Base-by-base conservation (phyloP, 1,140 invertebrate genomes). In the Harpegnathos saltator region DNA sequence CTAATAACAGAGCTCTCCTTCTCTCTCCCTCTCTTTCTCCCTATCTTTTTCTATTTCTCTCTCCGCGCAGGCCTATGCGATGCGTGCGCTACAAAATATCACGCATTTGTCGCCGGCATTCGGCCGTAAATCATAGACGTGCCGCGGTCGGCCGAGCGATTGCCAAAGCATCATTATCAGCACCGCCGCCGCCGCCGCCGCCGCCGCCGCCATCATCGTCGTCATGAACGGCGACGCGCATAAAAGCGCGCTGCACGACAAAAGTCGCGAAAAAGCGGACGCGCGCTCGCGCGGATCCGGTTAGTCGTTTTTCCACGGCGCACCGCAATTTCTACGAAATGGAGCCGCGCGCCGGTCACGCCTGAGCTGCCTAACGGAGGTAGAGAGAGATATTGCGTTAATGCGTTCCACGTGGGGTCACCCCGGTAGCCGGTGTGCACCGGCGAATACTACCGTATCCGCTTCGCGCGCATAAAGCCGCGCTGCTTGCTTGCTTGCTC, bases 371-470 rank as follows among this genome's bases (percentile, higher is more conserved):
- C 83, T 89, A 89, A 89, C 87, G 87, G 87, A 85, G 87, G 80
- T 88, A 85, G 63, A 85, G 63, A 80, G 82, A 88, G 87, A 88
- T 85, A 85, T 80, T 77, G 87, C 84, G 74, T 83, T 89, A 89
- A 85, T 80, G 84, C 86, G 86, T 87, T 89, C 87, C 89, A 89
- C 89, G 88, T 89, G 88, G 88, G 88, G 87, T 87, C 85, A 87
- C 71, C 84, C 84, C 88, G 84, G 84, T 88, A 88, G 87, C 83
- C 80, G 71, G 89, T 89, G 89, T 89, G 81, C 87, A 83, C 75
- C 52, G 74, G 85, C 80, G 73, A 85, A 80, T 72, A 83, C 80
- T 83, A 77, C 72, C 84, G 85, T 87, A 83, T 74, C 73, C 72
- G 59, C 63, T 71, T 83, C 68, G 81, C 66, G 61, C 29, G 73